phyloP scores from a whole-genome alignment of 2,888 invertebrate genomes.

The Spilarctia lutea region DNA sequence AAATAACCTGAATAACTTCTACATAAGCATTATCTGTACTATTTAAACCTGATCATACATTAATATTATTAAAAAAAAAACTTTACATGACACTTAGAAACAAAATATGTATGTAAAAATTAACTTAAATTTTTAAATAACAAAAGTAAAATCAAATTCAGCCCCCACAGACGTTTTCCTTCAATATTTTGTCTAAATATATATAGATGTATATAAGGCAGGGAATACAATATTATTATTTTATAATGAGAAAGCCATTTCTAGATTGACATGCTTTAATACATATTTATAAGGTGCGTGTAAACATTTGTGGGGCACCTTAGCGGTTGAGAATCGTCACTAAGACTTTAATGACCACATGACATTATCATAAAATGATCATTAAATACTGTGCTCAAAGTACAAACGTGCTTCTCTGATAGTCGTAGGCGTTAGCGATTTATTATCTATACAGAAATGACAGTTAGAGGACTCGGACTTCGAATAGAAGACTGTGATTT shows the following conservation, averaged over 20 bases:
- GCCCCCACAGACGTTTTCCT: slow-evolving; percentile 45
- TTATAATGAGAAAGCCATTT: slow-evolving; percentile 40
- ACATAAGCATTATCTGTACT: slow-evolving; percentile 4
- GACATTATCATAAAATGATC: background rate
- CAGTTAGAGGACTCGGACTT: background rate
- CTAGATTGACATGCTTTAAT: slow-evolving; percentile 48
- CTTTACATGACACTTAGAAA: slow-evolving; percentile 21
- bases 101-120: slow-evolving; percentile 21
- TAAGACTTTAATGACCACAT: background rate
- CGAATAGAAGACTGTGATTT: background rate
- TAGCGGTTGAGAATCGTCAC: background rate
- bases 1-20: slow-evolving; percentile 1
- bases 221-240: slow-evolving; percentile 17
- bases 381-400: background rate
- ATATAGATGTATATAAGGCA: slow-evolving; percentile 47
- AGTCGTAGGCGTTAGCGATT: background rate
- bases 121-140: slow-evolving; percentile 26
- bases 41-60: slow-evolving; percentile 16
- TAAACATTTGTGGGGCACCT: slow-evolving; percentile 18
- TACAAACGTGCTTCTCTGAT: background rate
- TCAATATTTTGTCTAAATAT: slow-evolving; percentile 76
- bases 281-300: slow-evolving; percentile 55
- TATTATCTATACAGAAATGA: background rate
- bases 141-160: slow-evolving; percentile 39
- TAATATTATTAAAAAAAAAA: slow-evolving; percentile 6